Evolutionary conservation across 2,113 vertebrate species (phyloP).

Genomic region (Nipponia nippon): DNA sequence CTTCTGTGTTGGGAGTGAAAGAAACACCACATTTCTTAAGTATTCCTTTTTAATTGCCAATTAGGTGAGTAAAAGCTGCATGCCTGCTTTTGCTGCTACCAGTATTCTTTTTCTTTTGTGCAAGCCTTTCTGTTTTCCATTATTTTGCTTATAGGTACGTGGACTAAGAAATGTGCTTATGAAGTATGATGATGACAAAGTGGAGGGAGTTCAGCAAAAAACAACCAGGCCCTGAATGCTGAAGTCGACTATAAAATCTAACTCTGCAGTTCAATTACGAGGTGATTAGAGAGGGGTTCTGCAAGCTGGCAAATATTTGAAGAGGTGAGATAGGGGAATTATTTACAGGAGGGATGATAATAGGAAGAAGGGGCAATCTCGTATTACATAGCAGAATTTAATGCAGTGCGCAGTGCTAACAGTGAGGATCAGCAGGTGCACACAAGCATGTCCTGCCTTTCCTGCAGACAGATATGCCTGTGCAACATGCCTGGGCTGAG

Average conservation of each 20-base stretch:
- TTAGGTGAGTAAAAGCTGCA: neutral
- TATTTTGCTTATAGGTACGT: neutral
- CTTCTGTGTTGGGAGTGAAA: neutral
- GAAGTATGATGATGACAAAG: neutral
- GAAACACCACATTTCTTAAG: neutral
- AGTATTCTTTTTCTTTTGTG: neutral
- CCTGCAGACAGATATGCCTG: neutral
- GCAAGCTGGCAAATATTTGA: neutral
- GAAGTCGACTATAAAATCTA: neutral
- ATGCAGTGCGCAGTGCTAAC: neutral
- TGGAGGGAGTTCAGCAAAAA: neutral
- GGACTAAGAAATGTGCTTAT: neutral
- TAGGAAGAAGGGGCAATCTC: neutral
- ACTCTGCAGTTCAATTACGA: neutral
- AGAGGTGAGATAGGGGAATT: neutral
- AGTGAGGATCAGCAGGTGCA: neutral
- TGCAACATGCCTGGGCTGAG: neutral
- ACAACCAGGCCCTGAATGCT: neutral
- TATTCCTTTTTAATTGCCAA: neutral
- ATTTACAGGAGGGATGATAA: neutral
- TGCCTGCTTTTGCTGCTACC: neutral
- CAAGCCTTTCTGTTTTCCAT: neutral
- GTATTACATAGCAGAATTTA: neutral
- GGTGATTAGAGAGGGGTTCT: neutral
- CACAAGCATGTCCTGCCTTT: neutral